A percentile compares a stretch with the other conserved stretches of the same genome.
phyloP scores from a whole-genome alignment of 2,113 vertebrate genomes.

The Urocitellus parryii region DNA sequence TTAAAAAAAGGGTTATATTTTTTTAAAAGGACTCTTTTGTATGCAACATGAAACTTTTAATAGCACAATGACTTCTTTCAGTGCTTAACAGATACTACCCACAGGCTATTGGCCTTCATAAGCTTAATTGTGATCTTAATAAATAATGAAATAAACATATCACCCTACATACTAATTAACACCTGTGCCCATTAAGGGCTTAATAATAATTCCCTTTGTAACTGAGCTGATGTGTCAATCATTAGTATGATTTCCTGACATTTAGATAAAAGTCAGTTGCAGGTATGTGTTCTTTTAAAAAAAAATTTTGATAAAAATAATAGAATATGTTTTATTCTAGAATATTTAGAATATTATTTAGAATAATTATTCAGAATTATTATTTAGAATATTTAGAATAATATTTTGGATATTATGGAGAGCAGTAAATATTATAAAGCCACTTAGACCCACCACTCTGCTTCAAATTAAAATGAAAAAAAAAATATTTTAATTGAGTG shows the following conservation, averaged over 20 bases:
- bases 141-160: slow-evolving; percentile 54
- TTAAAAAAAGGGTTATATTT: background rate
- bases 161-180: slow-evolving; percentile 1
- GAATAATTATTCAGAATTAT: too few species aligned
- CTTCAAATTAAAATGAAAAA: background rate
- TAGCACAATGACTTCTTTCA: background rate
- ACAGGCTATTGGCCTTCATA: background rate
- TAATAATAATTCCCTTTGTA: background rate
- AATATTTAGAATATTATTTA: too few species aligned
- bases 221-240: background rate
- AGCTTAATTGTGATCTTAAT: slow-evolving; percentile 27
- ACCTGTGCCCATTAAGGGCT: background rate
- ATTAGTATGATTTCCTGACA: background rate
- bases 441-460: background rate
- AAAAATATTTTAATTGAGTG: background rate
- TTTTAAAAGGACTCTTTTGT: background rate
- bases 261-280: slow-evolving; percentile 31
- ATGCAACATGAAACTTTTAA: background rate
- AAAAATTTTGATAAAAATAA: background rate
- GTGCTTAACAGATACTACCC: background rate
- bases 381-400: too few species aligned
- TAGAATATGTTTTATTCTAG: background rate
- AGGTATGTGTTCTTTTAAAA: background rate
- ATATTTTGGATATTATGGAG: background rate
- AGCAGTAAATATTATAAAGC: background rate